Evolutionary conservation across 1,140 invertebrate genomes (phyloP), one percentile per base, ranked within the genome.

Genomic region (Bombus sylvicola): DNA sequence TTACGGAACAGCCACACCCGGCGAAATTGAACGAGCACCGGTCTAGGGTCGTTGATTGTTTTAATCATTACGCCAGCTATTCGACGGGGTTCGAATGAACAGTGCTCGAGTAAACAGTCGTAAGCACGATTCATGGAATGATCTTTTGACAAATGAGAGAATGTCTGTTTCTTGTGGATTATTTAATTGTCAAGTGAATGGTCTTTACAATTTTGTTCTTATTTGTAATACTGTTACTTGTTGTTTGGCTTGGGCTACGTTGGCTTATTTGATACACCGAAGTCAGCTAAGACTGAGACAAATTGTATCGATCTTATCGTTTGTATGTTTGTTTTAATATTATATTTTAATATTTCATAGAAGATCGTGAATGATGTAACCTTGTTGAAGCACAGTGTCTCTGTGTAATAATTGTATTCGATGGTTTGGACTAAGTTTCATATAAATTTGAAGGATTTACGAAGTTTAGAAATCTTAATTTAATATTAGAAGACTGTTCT

Each of bases 1-100:
- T 80, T 80, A 47, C 66, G 31, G 15, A 9, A 59, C 57, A 41
- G 37, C 31, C 34, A 15, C 15, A 43, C 62, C 57, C 66, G 12
- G 13, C 28, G 39, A 79, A 71, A 84, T 79, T 79, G 53, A 83
- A 83, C 15, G 43, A 43, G 81, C 25, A 64, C 34, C 9, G 37
- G 31, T 28, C 0, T 3, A 22, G 15, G 73, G 4, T 37, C 28
- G 77, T 72, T 72, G 68, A 80, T 85, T 85, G 76, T 28, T 47
- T 72, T n/a, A n/a, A 84, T 31, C 62, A 77, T 76, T 76, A 68
- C 28, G 28, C 41, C 25, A 31, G 4, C 4, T 53, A 57, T 74
- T 74, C 15, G 39, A 64, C 28, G 28, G 6, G 28, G 47, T 15
- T 39, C 13, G 8, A 22, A 53, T 22, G 47, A 53, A 22, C 47